Conservation (phyloP, 2,797 vertebrate species). For the Myripristis jacobus region DNA sequence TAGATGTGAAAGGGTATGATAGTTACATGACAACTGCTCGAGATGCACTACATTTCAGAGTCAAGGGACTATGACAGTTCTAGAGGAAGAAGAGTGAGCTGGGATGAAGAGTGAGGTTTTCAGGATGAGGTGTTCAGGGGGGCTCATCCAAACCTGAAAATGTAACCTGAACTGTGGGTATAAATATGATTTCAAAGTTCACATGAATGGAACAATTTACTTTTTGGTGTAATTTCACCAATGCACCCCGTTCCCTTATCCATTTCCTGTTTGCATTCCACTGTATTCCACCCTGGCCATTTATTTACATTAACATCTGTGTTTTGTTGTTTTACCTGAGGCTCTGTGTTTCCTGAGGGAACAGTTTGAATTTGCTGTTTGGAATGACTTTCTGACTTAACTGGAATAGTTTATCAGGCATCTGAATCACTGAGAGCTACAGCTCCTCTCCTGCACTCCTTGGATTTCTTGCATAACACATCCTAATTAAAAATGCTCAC, state of each 20-base stretch:
- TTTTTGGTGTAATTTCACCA: not conserved
- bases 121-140: not conserved
- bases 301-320: not conserved
- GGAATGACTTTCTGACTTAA: not conserved
- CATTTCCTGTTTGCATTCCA: too few species aligned
- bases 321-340: not conserved
- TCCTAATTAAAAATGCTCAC: conserved; percentile 56
- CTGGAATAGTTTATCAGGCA: conserved; percentile 11
- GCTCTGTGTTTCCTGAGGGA: not conserved
- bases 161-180: not conserved
- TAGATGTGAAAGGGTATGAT: conserved; percentile 24
- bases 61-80: conserved; percentile 30
- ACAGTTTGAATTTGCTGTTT: not conserved
- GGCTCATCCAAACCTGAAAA: conserved; percentile 40
- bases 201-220: not conserved
- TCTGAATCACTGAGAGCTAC: conserved; percentile 57
- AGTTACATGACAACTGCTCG: conserved; percentile 49
- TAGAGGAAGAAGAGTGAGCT: not conserved
- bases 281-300: too few species aligned
- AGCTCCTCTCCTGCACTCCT: conserved; percentile 45
- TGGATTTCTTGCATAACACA: conserved; percentile 65
- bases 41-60: conserved; percentile 61
- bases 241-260: too few species aligned
- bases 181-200: not conserved
- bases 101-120: not conserved